Base-by-base conservation (phyloP, 2,888 invertebrate genomes). In the Microctonus hyperodae region DNA sequence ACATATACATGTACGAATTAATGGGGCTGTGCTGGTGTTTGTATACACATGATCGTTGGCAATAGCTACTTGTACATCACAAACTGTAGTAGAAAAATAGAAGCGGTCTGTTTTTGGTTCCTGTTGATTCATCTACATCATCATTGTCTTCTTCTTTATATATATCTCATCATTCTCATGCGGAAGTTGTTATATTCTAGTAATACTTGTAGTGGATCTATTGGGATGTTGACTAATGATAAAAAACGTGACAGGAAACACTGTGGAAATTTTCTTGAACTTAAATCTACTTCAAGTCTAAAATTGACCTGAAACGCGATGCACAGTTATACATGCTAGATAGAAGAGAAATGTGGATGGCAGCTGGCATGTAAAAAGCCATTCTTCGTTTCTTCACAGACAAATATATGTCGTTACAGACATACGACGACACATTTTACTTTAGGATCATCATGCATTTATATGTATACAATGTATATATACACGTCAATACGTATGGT, bases 341-440 rank as follows among this genome's bases (percentile, higher is more conserved):
- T 13, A 9, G 50, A 59, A 9, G 33, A 37, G 56, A 69, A 69
- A 70, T 70, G 70, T 70, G 70, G 69, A 67, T 65, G 65, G 58
- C 72, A 72, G 68, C 69, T 73, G 72, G 44, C 31, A 13, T 48
- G 25, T 20, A 28, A 50, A 60, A 33, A 60, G n/a, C 48, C 28
- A 28, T 50, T 48, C 50, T 31, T 28, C 20, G 25, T 25, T 28
- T 50, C 28, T 28, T 60, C n/a, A 50, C 11, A 20, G 57, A 57
- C 35, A 22, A 33, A 31, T 22, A 31, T 22, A 44, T 44, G 44
- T 44, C 44, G 44, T 44, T 44, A 44, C 44, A 44, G 44, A 44
- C 44, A 16, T 16, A 9, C 44, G 16, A 44, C n/a, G 44, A 44
- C 44, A 44, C 44, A n/a, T 16, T 44, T 44, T 44, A 44, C 44